Conservation (phyloP, 2,113 vertebrate species). For the Scalopus aquaticus region DNA sequence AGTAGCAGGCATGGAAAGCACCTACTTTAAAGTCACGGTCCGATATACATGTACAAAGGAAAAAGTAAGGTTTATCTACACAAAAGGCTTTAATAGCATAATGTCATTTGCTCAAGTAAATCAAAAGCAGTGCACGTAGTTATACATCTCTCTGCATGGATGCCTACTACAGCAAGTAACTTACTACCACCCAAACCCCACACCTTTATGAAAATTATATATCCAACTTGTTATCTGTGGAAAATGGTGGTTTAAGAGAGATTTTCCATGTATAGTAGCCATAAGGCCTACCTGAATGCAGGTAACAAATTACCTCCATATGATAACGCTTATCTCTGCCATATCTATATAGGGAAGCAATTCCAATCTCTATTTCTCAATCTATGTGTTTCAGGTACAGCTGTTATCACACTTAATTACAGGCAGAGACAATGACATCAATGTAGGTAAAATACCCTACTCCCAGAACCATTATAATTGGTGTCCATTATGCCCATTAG, state of each 20-base stretch:
- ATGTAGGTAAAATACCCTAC: background rate
- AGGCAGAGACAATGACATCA: background rate
- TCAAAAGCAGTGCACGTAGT: background rate
- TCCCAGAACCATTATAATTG: background rate
- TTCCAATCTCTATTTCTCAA: background rate
- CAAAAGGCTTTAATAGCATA: background rate
- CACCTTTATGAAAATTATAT: slow-evolving; percentile 33
- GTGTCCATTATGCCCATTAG: no score
- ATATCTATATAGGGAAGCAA: background rate
- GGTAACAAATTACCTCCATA: background rate
- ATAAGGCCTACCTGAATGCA: background rate
- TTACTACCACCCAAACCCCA: background rate
- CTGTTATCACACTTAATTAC: background rate
- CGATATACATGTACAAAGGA: background rate
- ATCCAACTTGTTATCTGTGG: background rate
- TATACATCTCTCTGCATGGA: background rate
- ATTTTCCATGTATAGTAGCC: background rate
- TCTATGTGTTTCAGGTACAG: background rate
- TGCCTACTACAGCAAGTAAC: background rate
- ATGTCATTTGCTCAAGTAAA: background rate
- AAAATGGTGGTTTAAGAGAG: background rate
- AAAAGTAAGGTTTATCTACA: background rate
- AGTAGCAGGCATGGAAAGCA: slow-evolving; percentile 9
- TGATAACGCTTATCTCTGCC: background rate
- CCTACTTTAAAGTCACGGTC: slow-evolving; percentile 24